Conservation (phyloP, 2,113 vertebrate genomes). For the Rhizomys pruinosus region DNA sequence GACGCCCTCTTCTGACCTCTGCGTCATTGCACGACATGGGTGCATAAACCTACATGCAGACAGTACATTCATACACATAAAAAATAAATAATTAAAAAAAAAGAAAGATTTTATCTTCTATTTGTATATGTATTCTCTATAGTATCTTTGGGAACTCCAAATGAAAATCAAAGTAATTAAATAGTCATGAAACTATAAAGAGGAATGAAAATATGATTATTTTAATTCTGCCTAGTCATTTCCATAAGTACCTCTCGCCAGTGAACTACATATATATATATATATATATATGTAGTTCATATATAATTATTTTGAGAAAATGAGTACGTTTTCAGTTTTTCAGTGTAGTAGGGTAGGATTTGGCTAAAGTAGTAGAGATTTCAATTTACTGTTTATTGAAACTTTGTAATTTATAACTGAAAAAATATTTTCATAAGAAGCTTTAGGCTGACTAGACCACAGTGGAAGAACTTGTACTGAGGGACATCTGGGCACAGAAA, state of each 20-base stretch:
- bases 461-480: no score
- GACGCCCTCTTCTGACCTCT: no score
- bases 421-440: background rate
- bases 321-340: background rate
- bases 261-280: no score
- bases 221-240: background rate
- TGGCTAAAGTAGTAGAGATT: conserved; percentile 47
- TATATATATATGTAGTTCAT: no score
- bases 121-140: background rate
- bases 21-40: no score
- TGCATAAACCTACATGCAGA: no score
- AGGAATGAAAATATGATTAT: conserved; percentile 6
- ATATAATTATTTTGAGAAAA: conserved; percentile 43
- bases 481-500: no score
- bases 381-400: background rate
- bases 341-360: background rate
- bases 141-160: background rate
- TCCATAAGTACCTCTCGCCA: background rate
- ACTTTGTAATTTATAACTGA: background rate
- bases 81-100: no score
- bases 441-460: background rate
- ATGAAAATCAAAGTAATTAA: background rate
- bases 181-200: background rate
- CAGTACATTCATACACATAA: no score
- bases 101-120: background rate